phyloP scores from a whole-genome alignment of 1,140 invertebrate genomes.

The Drosophila auraria region DNA sequence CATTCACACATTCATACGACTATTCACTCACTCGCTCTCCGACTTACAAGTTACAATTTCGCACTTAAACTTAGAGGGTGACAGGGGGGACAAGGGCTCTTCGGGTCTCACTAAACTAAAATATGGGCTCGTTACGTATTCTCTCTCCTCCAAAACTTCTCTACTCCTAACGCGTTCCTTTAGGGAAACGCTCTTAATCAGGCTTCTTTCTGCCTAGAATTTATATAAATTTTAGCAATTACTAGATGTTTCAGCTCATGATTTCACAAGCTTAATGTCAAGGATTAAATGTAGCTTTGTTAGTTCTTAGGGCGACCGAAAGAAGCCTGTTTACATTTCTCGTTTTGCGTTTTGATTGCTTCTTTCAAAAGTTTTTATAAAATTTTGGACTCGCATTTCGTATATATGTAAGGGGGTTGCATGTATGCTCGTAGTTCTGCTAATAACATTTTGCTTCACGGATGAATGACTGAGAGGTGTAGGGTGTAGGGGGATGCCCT shows the following conservation, averaged over 20 bases:
- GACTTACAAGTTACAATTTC: slow-evolving; percentile 76
- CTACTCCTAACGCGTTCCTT: slow-evolving; percentile 4
- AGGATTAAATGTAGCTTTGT: not conserved
- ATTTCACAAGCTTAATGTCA: slow-evolving; percentile 1
- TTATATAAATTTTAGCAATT: not conserved
- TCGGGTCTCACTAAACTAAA: slow-evolving; percentile 40
- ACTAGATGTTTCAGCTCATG: slow-evolving; percentile 4
- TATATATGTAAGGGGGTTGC: slow-evolving; percentile 54
- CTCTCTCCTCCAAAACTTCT: slow-evolving; percentile 43
- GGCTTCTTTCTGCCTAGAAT: not conserved
- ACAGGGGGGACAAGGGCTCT: slow-evolving; percentile 8
- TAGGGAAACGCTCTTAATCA: slow-evolving; percentile 6
- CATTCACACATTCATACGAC: slow-evolving; percentile 28
- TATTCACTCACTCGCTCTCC: slow-evolving; percentile 11
- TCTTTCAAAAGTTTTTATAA: slow-evolving; percentile 80
- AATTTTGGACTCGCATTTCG: slow-evolving; percentile 81
- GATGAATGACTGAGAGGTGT: slow-evolving; percentile 80
- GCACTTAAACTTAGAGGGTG: slow-evolving; percentile 62
- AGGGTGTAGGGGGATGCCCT: slow-evolving; percentile 36
- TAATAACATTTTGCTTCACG: slow-evolving; percentile 82
- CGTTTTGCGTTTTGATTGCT: slow-evolving; percentile 71
- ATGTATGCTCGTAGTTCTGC: slow-evolving; percentile 54
- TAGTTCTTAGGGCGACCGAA: not conserved
- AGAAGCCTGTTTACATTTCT: slow-evolving; percentile 10
- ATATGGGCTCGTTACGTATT: slow-evolving; percentile 61